These are phyloP conservation scores for Eleginops maclovinus DNA, from an alignment of 2,113 vertebrate genomes.

Conservation along the genomic window DNA sequence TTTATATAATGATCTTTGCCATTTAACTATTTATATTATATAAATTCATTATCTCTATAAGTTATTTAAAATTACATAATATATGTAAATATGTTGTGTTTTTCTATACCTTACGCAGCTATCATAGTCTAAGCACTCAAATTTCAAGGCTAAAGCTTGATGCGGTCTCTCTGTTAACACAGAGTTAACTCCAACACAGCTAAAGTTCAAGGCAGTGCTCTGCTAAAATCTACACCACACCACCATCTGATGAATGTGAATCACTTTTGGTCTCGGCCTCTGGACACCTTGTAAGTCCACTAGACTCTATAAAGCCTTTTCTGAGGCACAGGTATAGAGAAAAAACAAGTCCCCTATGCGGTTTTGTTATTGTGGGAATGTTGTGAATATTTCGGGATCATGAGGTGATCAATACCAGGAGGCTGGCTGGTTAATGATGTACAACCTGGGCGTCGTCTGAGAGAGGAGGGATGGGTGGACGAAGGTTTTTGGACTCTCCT, in stretches of 20 bases:
- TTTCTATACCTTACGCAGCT: background rate
- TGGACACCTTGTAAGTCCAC: slow-evolving; percentile 40
- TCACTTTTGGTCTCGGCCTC: slow-evolving; percentile 39
- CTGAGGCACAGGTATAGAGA: slow-evolving; percentile 38
- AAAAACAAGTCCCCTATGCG: slow-evolving; percentile 53
- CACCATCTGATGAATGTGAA: slow-evolving; percentile 64
- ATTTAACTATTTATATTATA: background rate
- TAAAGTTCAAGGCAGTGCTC: slow-evolving; percentile 11
- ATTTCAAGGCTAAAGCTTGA: background rate
- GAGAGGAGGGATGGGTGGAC: slow-evolving; percentile 54
- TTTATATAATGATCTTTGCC: background rate
- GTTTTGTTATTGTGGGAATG: slow-evolving; percentile 65
- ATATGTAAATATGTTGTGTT: background rate
- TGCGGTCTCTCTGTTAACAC: background rate
- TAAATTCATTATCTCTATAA: background rate
- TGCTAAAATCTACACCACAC: slow-evolving; percentile 27
- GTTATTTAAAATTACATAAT: background rate
- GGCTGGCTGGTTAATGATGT: slow-evolving; percentile 78
- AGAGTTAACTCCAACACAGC: slow-evolving; percentile 10
- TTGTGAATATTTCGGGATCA: slow-evolving; percentile 79
- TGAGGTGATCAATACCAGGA: slow-evolving; percentile 78
- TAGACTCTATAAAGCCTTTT: slow-evolving; percentile 48
- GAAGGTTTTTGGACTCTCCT: slow-evolving; percentile 65
- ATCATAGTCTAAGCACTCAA: background rate
- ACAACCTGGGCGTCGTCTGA: slow-evolving; percentile 59